phyloP scores from a whole-genome alignment of 2,113 vertebrate species.

The Butorides virescens region DNA sequence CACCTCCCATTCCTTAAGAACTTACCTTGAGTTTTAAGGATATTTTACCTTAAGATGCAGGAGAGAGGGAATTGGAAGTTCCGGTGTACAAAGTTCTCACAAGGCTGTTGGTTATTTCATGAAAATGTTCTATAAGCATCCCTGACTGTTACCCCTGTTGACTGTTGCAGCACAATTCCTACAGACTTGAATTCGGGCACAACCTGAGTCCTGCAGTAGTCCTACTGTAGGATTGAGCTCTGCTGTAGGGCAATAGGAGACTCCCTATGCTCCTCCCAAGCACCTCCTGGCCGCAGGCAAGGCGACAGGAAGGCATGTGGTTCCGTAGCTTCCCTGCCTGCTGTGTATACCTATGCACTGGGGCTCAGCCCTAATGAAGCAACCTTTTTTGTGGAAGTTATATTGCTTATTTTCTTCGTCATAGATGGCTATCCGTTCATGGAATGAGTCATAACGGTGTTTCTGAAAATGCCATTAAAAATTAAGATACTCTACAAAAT shows the following conservation, averaged over 20 bases:
- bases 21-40: too few species aligned
- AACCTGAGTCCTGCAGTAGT: accelerated
- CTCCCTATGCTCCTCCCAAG: not conserved
- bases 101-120: not conserved
- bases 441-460: accelerated
- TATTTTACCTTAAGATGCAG: too few species aligned
- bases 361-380: not conserved
- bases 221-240: not conserved
- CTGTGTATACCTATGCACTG: accelerated
- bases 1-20: not conserved
- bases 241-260: too few species aligned
- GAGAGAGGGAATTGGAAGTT: not conserved
- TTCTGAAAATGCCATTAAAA: not conserved
- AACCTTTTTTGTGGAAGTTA: not conserved
- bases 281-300: not conserved
- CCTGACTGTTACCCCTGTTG: not conserved
- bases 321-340: not conserved
- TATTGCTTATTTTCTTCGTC: not conserved
- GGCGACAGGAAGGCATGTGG: too few species aligned
- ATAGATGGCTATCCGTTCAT: not conserved
- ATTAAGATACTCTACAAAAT: not conserved
- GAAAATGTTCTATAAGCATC: not conserved
- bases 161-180: not conserved
- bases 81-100: not conserved
- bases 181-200: not conserved